A percentile compares a stretch with the other conserved stretches of the same genome.
Evolutionary conservation across 2,888 invertebrate species (phyloP).

Genomic region (Napeogenes sylphis): DNA sequence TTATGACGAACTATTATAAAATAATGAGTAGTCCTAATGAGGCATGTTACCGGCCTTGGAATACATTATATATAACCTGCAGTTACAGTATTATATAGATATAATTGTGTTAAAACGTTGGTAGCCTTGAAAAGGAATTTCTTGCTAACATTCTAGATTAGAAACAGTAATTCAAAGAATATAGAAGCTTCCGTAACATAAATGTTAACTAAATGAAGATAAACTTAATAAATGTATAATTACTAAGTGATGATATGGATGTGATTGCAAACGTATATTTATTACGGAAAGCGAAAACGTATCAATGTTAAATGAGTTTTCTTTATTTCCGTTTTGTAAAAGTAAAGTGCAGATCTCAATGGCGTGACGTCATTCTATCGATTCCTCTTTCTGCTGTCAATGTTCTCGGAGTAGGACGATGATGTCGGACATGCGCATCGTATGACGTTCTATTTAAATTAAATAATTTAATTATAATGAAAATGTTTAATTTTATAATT

Average conservation of each 20-base stretch:
- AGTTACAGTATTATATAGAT: constrained; percentile 8
- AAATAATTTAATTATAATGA: constrained; percentile 4
- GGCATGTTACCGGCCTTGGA: constrained; percentile 53
- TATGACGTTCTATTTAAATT: constrained; percentile 2
- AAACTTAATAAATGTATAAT: not conserved
- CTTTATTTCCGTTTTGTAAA: constrained; percentile 41
- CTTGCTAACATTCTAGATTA: no score
- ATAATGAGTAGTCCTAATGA: constrained; percentile 55
- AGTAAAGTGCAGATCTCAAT: constrained; percentile 50
- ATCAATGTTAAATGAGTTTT: constrained; percentile 25
- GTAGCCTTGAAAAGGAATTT: no score
- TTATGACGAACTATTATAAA: constrained; percentile 44
- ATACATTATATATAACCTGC: constrained; percentile 15
- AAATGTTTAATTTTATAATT: not conserved
- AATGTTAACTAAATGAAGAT: no score
- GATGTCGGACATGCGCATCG: constrained; percentile 49
- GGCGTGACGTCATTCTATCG: constrained; percentile 71
- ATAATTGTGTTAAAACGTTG: not conserved
- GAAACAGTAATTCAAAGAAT: not conserved
- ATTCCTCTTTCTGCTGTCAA: constrained; percentile 50
- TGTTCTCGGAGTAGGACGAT: constrained; percentile 44
- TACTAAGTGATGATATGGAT: not conserved
- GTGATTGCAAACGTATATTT: not conserved
- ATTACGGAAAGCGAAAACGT: constrained; percentile 29
- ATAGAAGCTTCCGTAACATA: no score